Evolutionary conservation across 2,113 vertebrate species (phyloP).

Genomic region (Cheilinus undulatus): DNA sequence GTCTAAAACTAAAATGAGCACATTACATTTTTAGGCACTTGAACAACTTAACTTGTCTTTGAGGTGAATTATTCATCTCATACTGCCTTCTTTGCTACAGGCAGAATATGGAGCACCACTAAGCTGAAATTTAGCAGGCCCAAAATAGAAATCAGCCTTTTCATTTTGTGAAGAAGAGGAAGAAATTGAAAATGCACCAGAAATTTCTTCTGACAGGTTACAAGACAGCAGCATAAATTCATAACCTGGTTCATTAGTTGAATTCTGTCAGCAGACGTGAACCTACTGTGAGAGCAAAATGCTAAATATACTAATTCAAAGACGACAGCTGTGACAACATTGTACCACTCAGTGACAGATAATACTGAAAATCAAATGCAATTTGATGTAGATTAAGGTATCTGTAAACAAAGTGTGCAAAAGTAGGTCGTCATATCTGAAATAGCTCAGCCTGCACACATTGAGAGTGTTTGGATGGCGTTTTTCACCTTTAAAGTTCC

Average conservation of each 20-base stretch:
- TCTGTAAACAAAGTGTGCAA: background rate
- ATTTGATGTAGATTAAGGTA: background rate
- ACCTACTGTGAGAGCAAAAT: conserved; percentile 10
- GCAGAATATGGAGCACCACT: conserved; percentile 1
- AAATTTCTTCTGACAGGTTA: conserved; percentile 19
- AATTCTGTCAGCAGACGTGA: conserved; percentile 24
- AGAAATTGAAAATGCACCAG: background rate
- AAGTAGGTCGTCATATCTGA: conserved; percentile 27
- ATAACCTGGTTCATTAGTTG: conserved; percentile 13
- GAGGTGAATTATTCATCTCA: background rate
- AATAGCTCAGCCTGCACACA: conserved; percentile 7
- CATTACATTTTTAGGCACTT: background rate
- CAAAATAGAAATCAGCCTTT: conserved; percentile 6
- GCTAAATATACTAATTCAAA: conserved; percentile 45
- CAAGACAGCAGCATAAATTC: conserved; percentile 20
- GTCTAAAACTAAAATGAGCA: background rate
- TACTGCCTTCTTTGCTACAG: background rate
- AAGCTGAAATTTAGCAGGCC: background rate
- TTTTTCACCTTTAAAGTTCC: too few species aligned
- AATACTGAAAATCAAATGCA: background rate
- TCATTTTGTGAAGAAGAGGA: conserved; percentile 2
- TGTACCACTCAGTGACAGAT: background rate
- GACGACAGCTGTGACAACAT: background rate
- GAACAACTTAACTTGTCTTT: background rate
- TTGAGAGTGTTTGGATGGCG: too few species aligned